Conservation (phyloP, 2,797 vertebrate genomes). For the Pempheris klunzingeri region DNA sequence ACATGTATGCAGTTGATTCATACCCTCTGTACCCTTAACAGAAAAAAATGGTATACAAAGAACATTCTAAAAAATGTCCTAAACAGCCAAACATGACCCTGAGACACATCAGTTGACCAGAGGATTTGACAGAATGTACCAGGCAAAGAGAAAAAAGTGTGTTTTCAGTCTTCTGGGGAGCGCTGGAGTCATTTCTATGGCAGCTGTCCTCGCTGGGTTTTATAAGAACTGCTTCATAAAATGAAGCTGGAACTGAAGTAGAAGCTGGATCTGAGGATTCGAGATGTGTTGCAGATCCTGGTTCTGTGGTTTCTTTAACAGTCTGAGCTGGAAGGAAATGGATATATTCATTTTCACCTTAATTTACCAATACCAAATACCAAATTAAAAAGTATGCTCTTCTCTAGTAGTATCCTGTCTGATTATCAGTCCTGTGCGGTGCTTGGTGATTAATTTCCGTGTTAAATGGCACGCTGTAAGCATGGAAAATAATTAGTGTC, state of each 20-base stretch:
- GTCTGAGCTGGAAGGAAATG: conserved; percentile 45
- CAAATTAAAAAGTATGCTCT: neutral
- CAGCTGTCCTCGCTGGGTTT: conserved; percentile 66
- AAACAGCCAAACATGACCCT: neutral
- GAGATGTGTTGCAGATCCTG: neutral
- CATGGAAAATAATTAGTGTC: neutral
- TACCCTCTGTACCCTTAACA: neutral
- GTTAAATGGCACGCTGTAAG: neutral
- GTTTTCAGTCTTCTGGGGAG: conserved; percentile 61
- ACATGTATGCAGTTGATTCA: neutral
- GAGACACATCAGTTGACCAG: neutral
- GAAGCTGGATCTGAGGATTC: conserved; percentile 6
- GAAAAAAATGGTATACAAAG: neutral
- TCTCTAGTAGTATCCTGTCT: neutral
- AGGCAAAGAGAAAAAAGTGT: conserved; percentile 29
- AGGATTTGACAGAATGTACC: conserved; percentile 57
- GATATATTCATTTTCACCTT: neutral
- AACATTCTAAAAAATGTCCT: too few species aligned
- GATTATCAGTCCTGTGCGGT: neutral
- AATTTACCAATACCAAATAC: neutral
- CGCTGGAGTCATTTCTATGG: conserved; percentile 48
- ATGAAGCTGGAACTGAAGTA: conserved; percentile 24
- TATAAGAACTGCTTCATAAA: conserved; percentile 70
- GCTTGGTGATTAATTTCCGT: neutral
- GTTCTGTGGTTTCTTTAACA: conserved; percentile 7